Conservation (phyloP, 1,140 invertebrate genomes). For the Hestina assimilis region DNA sequence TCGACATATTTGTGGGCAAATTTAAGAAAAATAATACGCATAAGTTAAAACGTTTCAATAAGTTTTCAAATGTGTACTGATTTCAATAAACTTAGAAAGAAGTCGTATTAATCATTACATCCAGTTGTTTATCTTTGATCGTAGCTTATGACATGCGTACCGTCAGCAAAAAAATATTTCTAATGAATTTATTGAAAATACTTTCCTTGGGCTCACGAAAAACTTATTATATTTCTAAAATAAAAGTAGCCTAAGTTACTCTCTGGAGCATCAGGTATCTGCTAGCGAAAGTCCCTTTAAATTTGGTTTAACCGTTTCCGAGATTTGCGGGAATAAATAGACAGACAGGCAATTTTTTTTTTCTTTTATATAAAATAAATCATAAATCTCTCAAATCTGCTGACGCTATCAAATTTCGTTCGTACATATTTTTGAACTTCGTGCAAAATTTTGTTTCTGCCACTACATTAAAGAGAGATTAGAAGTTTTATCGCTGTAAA, state of each 20-base stretch:
- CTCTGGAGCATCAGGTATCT: no score
- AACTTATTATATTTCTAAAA: no score
- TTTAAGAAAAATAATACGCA: not conserved
- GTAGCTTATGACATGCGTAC: constrained; percentile 2
- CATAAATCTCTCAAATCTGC: not conserved
- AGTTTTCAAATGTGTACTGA: not conserved
- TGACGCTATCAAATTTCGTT: constrained; percentile 5
- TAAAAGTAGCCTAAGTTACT: not conserved
- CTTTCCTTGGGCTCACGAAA: no score
- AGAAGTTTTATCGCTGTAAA: constrained; percentile 18
- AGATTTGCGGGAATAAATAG: no score
- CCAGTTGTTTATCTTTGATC: not conserved
- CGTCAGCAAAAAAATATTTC: not conserved
- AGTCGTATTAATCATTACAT: constrained; percentile 15
- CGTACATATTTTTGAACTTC: constrained; percentile 14
- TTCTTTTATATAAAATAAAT: not conserved
- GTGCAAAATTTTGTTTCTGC: constrained; percentile 20
- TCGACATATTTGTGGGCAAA: not conserved
- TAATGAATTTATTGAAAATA: no score
- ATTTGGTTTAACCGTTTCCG: no score
- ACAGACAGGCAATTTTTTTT: not conserved
- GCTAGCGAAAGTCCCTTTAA: not conserved
- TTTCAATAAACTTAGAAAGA: constrained; percentile 1
- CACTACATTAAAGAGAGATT: constrained; percentile 25
- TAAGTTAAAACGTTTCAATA: not conserved